phyloP scores from a whole-genome alignment of 2,888 invertebrate genomes.

The Lysandra bellargus region DNA sequence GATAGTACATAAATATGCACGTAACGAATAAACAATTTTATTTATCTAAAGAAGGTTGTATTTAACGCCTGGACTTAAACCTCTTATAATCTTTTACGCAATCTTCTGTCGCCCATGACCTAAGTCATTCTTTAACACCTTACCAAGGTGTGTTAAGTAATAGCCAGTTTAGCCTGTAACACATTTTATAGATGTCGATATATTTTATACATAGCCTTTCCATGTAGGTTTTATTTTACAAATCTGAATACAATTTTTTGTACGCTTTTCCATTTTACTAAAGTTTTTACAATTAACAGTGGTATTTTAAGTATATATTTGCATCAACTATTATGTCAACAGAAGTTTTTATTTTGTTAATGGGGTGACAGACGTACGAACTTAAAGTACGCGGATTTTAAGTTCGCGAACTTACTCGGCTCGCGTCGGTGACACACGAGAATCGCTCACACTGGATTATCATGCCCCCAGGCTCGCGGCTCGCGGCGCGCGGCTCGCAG shows the following conservation, averaged over 20 bases:
- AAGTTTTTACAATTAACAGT: background rate
- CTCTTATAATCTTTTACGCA: background rate
- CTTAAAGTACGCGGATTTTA: too few relatives aligned
- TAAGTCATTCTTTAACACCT: background rate
- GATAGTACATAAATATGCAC: too few relatives aligned
- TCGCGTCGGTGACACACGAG: too few relatives aligned
- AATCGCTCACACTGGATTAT: too few relatives aligned
- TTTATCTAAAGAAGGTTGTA: constrained; percentile 13
- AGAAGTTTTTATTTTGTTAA: too few relatives aligned
- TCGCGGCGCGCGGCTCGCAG: too few relatives aligned
- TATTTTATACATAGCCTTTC: background rate
- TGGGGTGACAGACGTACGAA: too few relatives aligned
- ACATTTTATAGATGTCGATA: background rate
- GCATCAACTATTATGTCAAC: too few relatives aligned
- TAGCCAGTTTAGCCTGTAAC: background rate
- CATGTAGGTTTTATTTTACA: background rate
- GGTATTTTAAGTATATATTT: too few relatives aligned
- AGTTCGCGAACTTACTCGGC: too few relatives aligned
- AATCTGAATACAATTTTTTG: background rate
- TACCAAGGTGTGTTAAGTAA: background rate
- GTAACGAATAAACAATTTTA: background rate
- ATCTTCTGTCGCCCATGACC: background rate
- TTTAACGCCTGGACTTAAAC: background rate
- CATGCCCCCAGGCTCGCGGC: too few relatives aligned
- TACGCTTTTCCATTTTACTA: background rate